A percentile compares a stretch with the other conserved stretches of the same genome.
Conservation (phyloP, 2,113 vertebrate species). For the Hyla sarda region DNA sequence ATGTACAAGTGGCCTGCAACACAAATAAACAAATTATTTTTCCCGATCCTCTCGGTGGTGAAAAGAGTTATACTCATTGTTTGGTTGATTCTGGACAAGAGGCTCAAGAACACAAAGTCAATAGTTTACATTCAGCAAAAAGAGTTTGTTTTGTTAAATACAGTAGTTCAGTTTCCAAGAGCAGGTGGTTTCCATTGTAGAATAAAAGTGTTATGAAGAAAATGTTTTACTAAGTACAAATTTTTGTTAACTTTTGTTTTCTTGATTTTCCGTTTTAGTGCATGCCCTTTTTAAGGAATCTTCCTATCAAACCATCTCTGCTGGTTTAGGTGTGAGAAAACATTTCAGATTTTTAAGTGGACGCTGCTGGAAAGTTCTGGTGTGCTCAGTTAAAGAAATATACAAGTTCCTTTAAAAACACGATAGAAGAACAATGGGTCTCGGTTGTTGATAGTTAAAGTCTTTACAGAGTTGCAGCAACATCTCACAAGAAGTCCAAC, state of each 20-base stretch:
- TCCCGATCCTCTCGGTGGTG: constrained; percentile 76
- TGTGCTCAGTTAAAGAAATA: constrained; percentile 86
- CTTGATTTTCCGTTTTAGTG: constrained; percentile 52
- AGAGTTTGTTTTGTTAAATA: constrained; percentile 50
- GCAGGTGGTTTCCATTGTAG: constrained; percentile 73
- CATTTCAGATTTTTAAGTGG: constrained; percentile 77
- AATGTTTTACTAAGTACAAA: constrained; percentile 65
- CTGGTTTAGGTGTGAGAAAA: constrained; percentile 92
- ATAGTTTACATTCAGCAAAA: constrained; percentile 82
- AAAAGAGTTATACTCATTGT: constrained; percentile 73
- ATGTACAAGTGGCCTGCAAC: constrained; percentile 92
- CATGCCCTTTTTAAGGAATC: constrained; percentile 68
- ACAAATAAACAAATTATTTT: constrained; percentile 74
- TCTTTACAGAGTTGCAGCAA: constrained; percentile 71
- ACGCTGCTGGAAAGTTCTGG: constrained; percentile 78
- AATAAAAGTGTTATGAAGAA: constrained; percentile 67
- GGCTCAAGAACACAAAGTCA: constrained; percentile 44
- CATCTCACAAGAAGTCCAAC: constrained; percentile 69
- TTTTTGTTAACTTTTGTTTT: constrained; percentile 59
- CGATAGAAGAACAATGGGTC: constrained; percentile 65
- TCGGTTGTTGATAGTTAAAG: constrained; percentile 67
- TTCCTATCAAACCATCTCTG: constrained; percentile 81
- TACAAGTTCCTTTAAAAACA: constrained; percentile 70
- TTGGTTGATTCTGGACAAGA: constrained; percentile 60
- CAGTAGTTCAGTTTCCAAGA: constrained; percentile 67